A percentile compares a stretch with the other conserved stretches of the same genome.
phyloP scores from a whole-genome alignment of 2,113 vertebrate species.

The Seriola dumerili region DNA sequence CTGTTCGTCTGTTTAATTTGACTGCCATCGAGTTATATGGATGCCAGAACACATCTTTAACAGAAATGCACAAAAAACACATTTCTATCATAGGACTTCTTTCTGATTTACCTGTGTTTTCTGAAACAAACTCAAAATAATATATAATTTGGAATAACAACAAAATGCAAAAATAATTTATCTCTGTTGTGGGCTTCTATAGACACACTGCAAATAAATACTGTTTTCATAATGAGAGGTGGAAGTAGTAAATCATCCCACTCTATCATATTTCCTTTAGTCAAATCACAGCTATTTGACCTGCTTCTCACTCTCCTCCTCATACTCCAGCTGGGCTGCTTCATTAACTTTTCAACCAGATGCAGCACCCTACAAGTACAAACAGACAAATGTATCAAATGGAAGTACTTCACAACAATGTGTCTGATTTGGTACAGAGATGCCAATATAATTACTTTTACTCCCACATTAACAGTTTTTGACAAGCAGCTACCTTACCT shows the following conservation, averaged over 20 bases:
- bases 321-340: not conserved
- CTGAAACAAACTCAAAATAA: not conserved
- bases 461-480: constrained; percentile 55
- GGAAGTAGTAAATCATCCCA: not conserved
- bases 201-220: not conserved
- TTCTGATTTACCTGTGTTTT: not conserved
- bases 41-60: not conserved
- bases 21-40: not conserved
- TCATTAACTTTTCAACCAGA: constrained; percentile 44
- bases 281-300: constrained; percentile 37
- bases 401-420: constrained; percentile 50
- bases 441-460: constrained; percentile 61
- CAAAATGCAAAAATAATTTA: not conserved
- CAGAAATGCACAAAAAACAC: not conserved
- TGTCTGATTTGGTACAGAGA: constrained; percentile 52
- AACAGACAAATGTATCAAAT: constrained; percentile 38
- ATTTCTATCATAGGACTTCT: not conserved
- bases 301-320: constrained; percentile 3
- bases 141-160: not conserved
- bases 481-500: constrained; percentile 63
- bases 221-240: not conserved
- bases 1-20: not conserved
- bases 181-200: not conserved
- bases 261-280: constrained; percentile 2
- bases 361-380: constrained; percentile 23